A percentile compares a stretch with the other conserved stretches of the same genome.
Conservation (phyloP, 64 coral and sea anemone species). For the Actinia equina region DNA sequence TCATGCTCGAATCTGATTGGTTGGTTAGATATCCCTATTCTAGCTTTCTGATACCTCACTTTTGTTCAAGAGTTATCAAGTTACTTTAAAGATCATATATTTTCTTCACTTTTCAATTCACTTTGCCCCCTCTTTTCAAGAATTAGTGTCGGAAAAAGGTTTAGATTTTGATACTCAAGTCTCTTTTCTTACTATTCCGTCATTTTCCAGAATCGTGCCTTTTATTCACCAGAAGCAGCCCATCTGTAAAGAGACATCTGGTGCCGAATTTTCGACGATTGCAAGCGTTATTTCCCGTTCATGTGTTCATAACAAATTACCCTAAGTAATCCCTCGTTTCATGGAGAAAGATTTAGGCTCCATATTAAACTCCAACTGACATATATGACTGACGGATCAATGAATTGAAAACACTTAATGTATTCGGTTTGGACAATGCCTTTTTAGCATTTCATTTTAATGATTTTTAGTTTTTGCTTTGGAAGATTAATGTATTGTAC, state of each 20-base stretch:
- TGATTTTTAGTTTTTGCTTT: not conserved
- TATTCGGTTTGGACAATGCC: not conserved
- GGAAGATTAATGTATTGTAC: not conserved
- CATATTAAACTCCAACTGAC: not conserved
- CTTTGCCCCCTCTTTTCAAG: not conserved
- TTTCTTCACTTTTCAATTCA: not conserved
- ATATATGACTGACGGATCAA: not conserved
- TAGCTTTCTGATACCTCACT: not conserved
- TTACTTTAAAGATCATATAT: conserved; percentile 1
- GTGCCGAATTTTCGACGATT: not conserved
- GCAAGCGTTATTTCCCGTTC: conserved; percentile 4
- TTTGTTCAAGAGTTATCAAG: conserved; percentile 3
- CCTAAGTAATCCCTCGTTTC: conserved; percentile 1
- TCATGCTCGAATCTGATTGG: not conserved
- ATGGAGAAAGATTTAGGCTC: not conserved
- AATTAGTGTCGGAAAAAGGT: not conserved
- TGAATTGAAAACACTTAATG: not conserved
- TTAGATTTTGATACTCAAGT: not conserved
- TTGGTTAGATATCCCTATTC: not conserved
- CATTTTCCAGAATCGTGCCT: not conserved
- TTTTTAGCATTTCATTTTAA: not conserved
- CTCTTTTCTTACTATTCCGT: not conserved
- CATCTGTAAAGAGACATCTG: not conserved
- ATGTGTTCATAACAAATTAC: not conserved
- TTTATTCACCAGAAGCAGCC: not conserved